A percentile compares a stretch with the other conserved stretches of the same genome.
phyloP scores from a whole-genome alignment of 2,888 invertebrate species.

The Gibbula magus region DNA sequence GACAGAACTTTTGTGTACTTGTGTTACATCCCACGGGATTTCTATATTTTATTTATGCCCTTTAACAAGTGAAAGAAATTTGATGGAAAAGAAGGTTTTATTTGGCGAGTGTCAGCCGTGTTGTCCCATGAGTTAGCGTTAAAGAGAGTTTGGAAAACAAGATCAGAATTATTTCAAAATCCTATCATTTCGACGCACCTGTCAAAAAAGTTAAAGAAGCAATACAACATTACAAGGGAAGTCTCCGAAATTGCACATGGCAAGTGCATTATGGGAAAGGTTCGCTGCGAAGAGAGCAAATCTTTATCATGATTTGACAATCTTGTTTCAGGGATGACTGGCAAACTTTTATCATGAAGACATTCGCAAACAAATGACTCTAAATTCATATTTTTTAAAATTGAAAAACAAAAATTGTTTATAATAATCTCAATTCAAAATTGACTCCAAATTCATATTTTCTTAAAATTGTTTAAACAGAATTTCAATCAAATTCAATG shows the following conservation, averaged over 20 bases:
- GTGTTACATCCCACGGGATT: not conserved
- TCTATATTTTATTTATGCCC: not conserved
- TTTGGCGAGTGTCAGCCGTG: not conserved
- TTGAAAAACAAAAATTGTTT: too few relatives aligned
- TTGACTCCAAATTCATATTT: too few relatives aligned
- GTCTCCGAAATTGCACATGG: not conserved
- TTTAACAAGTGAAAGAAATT: not conserved
- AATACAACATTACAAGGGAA: conserved; percentile 7
- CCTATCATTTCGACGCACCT: not conserved
- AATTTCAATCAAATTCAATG: too few relatives aligned
- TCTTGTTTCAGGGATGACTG: not conserved
- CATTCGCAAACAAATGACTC: too few relatives aligned
- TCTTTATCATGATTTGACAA: not conserved
- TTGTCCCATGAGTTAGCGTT: not conserved
- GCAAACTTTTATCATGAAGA: not conserved
- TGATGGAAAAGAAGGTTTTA: not conserved
- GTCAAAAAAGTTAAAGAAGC: not conserved
- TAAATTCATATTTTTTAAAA: too few relatives aligned
- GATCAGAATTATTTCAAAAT: conserved; percentile 18
- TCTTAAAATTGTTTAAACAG: too few relatives aligned
- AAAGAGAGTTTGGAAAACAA: conserved; percentile 13
- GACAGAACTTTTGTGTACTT: not conserved
- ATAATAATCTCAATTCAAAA: too few relatives aligned
- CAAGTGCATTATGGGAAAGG: not conserved
- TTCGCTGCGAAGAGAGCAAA: not conserved